Evolutionary conservation across 2,888 invertebrate genomes (phyloP), one percentile per base, ranked within the genome.

Genomic region (Scelioninae gen. 1): DNA sequence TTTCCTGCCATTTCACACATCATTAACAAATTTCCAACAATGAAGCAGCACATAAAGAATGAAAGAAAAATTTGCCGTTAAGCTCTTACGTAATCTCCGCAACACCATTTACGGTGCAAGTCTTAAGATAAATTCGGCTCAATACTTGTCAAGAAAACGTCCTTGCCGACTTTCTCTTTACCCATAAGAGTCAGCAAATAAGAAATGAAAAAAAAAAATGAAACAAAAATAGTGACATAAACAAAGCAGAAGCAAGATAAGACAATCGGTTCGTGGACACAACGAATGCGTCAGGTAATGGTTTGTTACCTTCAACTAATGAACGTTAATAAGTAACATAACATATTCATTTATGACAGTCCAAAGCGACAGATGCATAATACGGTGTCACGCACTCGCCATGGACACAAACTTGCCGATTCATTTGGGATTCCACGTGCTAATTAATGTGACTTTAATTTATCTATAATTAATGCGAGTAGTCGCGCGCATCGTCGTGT

Each of bases 401-500:
- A 43, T 23, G 49, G 4, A 56, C 53, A 76, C 66, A 68, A 72
- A 34, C 60, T 23, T 23, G 66, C 76, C 76, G 82, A 82, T 77
- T 82, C 77, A 72, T 77, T 77, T 72, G 9, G 77, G 72, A 77
- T 72, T 77, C 66, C 72, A 45, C 65, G 31, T 38, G 71, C 72
- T 72, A 82, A 77, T 82, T 82, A 77, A 72, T 72, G 72, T 63
- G 82, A 77, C 55, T 77, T 72, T 68, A 82, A 77, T 82, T 82
- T 77, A 82, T 62, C 66, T 53, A 53, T 55, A 82, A 76, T 82
- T 71, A 76, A 76, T 76, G 76, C 76, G 60, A 60, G 43, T 53
- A 63, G 71, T 71, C 65, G 76, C 71, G 82, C 76, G 76, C 76
- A 58, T 71, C 82, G 56, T 55, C 76, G 76, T 82, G 82, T 82